Evolutionary conservation across 2,888 invertebrate species (phyloP).

Genomic region (Thymelicus sylvestris): DNA sequence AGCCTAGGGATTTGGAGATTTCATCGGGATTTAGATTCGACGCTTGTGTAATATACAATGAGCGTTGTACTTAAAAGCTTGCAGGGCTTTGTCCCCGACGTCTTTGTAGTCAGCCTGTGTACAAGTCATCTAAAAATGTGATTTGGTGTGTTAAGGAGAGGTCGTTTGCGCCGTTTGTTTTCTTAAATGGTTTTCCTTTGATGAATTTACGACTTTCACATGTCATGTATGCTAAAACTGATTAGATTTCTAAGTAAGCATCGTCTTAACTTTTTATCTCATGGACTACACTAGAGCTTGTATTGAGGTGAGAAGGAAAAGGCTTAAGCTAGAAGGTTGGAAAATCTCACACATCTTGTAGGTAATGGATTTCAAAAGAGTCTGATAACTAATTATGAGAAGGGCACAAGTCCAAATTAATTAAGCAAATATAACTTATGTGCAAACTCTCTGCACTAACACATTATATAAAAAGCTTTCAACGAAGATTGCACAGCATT

Average conservation of each 20-base stretch:
- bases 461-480: too few relatives aligned
- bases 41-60: constrained; percentile 46
- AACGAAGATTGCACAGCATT: background rate
- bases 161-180: background rate
- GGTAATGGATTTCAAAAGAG: too few relatives aligned
- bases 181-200: background rate
- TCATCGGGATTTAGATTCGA: constrained; percentile 42
- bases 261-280: too few relatives aligned
- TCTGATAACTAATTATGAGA: too few relatives aligned
- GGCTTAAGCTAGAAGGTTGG: too few relatives aligned
- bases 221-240: background rate
- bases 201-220: background rate
- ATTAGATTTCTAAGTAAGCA: background rate
- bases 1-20: constrained; percentile 44
- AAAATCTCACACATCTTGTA: too few relatives aligned
- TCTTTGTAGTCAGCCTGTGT: constrained; percentile 39
- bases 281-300: too few relatives aligned
- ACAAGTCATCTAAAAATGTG: constrained; percentile 42
- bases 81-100: constrained; percentile 29
- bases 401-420: too few relatives aligned
- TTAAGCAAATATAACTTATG: too few relatives aligned
- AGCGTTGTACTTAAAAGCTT: constrained; percentile 40
- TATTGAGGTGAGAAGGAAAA: too few relatives aligned
- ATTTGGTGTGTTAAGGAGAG: constrained; percentile 37
- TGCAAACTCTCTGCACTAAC: too few relatives aligned